These are phyloP conservation scores for Agrotis puta DNA, from an alignment of 2,888 invertebrate genomes.

Conservation along the genomic window DNA sequence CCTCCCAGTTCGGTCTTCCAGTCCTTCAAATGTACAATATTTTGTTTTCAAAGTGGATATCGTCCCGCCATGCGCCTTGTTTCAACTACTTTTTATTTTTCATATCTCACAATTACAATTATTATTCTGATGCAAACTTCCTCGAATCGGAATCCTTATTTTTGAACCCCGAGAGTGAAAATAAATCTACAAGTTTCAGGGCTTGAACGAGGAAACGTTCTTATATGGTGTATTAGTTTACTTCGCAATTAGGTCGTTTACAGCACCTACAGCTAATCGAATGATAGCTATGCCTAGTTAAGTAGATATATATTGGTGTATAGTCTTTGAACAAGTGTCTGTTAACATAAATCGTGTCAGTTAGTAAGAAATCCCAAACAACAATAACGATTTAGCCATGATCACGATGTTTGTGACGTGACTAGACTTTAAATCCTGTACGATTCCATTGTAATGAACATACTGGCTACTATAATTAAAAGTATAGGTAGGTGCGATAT, in stretches of 20 bases:
- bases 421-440: slow-evolving; percentile 47
- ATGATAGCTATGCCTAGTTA: neutral
- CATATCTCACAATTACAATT: too few species aligned
- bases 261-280: neutral
- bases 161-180: neutral
- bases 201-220: neutral
- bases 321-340: slow-evolving; percentile 5
- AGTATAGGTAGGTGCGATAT: neutral
- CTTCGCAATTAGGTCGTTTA: neutral
- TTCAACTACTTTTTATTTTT: too few species aligned
- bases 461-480: slow-evolving; percentile 30
- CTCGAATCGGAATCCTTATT: too few species aligned
- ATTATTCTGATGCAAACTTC: too few species aligned
- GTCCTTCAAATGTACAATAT: too few species aligned
- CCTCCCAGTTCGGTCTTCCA: too few species aligned
- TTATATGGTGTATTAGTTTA: neutral
- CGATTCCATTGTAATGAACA: slow-evolving; percentile 49
- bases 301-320: neutral
- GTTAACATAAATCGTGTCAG: slow-evolving; percentile 41
- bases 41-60: too few species aligned
- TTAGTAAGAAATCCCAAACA: slow-evolving; percentile 60
- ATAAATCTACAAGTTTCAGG: neutral
- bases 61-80: too few species aligned
- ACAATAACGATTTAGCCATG: slow-evolving; percentile 65
- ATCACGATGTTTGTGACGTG: slow-evolving; percentile 69